phyloP scores from a whole-genome alignment of 2,888 invertebrate genomes.

The Caradrina clavipalpis region DNA sequence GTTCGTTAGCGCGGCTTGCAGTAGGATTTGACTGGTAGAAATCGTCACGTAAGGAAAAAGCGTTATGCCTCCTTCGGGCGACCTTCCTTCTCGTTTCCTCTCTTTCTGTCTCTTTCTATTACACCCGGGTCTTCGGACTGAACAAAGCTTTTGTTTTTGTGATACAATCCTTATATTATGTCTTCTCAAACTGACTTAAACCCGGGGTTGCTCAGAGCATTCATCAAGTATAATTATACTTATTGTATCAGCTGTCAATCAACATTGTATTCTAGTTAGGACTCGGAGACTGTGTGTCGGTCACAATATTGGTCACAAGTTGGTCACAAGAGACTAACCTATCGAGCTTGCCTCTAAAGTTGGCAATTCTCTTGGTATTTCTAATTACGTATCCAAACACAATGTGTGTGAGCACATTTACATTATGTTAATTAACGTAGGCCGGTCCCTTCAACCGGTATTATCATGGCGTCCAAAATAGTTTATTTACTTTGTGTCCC shows the following conservation, averaged over 20 bases:
- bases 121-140: too few relatives aligned
- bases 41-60: too few relatives aligned
- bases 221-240: background rate
- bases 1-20: too few relatives aligned
- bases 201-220: too few relatives aligned
- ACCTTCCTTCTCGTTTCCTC: too few relatives aligned
- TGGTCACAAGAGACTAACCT: background rate
- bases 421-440: background rate
- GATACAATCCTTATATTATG: too few relatives aligned
- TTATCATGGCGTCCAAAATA: background rate
- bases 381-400: background rate
- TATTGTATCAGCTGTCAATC: background rate
- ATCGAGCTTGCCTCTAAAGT: background rate
- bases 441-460: too few relatives aligned
- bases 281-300: background rate
- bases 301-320: background rate
- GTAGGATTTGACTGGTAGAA: too few relatives aligned
- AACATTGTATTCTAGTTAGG: background rate
- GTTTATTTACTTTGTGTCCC: background rate
- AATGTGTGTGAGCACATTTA: background rate
- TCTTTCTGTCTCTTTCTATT: too few relatives aligned
- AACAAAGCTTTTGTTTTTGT: too few relatives aligned
- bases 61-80: too few relatives aligned
- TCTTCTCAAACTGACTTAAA: too few relatives aligned
- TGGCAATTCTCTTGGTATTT: background rate